A percentile compares a stretch with the other conserved stretches of the same genome.
phyloP scores from a whole-genome alignment of 2,797 vertebrate species.

The Enteromius paludinosus region DNA sequence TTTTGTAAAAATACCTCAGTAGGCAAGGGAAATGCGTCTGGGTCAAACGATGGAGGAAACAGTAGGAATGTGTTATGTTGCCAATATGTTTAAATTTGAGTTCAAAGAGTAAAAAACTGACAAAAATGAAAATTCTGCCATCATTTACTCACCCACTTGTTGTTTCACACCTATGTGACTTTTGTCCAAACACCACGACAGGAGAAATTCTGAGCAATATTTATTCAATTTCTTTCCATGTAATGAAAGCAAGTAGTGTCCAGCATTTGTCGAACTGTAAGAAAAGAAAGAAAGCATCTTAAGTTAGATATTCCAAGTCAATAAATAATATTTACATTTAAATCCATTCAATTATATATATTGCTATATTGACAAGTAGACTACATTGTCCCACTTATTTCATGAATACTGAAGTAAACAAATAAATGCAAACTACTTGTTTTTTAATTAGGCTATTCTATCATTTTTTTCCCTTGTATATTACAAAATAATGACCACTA shows the following conservation, averaged over 20 bases:
- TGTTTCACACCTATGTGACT: neutral
- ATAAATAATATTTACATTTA: neutral
- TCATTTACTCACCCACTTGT: slow-evolving; percentile 5
- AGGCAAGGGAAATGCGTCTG: neutral
- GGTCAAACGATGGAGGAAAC: neutral
- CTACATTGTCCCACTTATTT: neutral
- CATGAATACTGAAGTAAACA: neutral
- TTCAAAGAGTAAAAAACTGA: neutral
- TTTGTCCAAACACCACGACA: neutral
- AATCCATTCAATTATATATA: neutral
- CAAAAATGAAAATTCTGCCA: neutral
- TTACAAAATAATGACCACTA: neutral
- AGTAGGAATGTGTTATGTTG: neutral
- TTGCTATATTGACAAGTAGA: neutral
- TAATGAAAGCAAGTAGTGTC: neutral
- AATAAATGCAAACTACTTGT: neutral
- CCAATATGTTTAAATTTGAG: neutral
- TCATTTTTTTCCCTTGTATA: neutral
- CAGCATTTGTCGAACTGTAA: neutral
- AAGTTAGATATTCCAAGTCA: neutral
- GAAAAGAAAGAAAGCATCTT: neutral
- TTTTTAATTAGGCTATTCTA: neutral
- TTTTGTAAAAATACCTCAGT: slow-evolving; percentile 12
- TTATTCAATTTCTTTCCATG: neutral
- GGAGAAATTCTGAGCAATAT: neutral